Percentiles rank a stretch among this genome's conserved stretches.
These are phyloP conservation scores for Macrotis lagotis DNA, from an alignment of 2,113 vertebrate species.

Conservation along the genomic window DNA sequence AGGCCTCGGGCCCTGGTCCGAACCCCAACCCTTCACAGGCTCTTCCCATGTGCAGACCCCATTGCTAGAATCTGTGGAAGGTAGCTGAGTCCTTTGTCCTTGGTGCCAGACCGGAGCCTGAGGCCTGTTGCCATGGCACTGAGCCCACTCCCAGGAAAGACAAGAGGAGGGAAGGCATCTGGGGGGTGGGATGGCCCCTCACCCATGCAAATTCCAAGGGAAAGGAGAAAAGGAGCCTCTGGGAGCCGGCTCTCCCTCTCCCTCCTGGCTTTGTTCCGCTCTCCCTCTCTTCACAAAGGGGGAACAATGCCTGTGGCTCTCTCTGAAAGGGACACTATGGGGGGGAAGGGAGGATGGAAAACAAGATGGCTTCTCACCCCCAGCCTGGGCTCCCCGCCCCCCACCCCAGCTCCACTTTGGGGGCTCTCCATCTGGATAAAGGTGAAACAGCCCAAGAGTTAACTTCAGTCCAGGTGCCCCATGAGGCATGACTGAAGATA, in stretches of 20 bases:
- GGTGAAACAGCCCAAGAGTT: background rate
- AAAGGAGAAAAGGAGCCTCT: conserved; percentile 62
- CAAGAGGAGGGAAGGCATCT: conserved; percentile 32
- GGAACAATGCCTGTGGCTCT: conserved; percentile 59
- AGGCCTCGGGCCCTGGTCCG: no score
- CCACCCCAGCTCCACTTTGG: background rate
- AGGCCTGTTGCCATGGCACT: conserved; percentile 67
- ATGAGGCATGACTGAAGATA: no score
- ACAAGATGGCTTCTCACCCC: background rate
- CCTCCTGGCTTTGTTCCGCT: conserved; percentile 70
- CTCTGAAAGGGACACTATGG: conserved; percentile 67
- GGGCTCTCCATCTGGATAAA: background rate
- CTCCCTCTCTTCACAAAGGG: conserved; percentile 69
- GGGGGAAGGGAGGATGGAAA: background rate
- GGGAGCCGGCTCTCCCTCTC: conserved; percentile 59
- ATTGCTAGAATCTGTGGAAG: background rate
- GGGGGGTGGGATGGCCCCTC: conserved; percentile 44
- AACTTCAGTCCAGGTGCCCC: background rate
- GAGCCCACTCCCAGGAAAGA: conserved; percentile 53
- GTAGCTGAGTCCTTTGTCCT: background rate
- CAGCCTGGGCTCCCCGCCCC: background rate
- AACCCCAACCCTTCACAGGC: background rate
- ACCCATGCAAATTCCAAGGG: conserved; percentile 54
- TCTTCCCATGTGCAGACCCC: background rate
- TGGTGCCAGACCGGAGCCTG: conserved; percentile 16